Base-by-base conservation (phyloP, 2,797 vertebrate species). In the Luscinia luscinia region DNA sequence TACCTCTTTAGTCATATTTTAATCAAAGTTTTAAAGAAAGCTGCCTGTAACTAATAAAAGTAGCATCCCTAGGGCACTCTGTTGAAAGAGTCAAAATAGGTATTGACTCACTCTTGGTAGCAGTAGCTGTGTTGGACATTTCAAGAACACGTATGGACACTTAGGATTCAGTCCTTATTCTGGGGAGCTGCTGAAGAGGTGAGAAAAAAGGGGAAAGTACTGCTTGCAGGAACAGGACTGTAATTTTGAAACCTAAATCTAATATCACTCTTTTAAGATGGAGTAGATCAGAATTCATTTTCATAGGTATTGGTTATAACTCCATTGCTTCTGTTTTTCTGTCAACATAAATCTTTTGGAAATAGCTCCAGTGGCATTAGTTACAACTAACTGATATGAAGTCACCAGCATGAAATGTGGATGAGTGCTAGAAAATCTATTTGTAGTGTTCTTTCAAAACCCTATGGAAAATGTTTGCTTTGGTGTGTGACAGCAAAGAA, bases 1-100 rank as follows among this genome's bases (percentile, higher is more conserved):
- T 93, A 84, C 59, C 55, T 93, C 94, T 89, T 90, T 18, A 87
- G 70, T 32, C 24, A 82, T 69, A 61, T 94, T 95, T 94, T 96
- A 94, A 96, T 96, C 82, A 61, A 80, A 92, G 63, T 58, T 61
- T 58, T 91, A 77, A 84, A 81, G 51, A 87, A 93, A 84, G n/a
- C 24, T 66, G 43, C 54, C 46, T 73, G 41, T 66, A 74, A 61
- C 30, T 61, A 88, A 68, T 80, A 68, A 55, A 80, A 77, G 21
- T 82, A 90, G 9, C 6, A 76, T 67, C 34, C 45, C 6, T 46
- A 18, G 54, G 34, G 73, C 6, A 59, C 15, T 78, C 48, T 48
- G 19, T 49, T 6, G 1, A 57, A 75, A 72, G 28, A 87, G 66
- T 66, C 23, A 32, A 52, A 87, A 80, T 46, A 75, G 15, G 3